These are phyloP conservation scores for Morus bassanus DNA, from an alignment of 2,797 vertebrate genomes.

Conservation along the genomic window DNA sequence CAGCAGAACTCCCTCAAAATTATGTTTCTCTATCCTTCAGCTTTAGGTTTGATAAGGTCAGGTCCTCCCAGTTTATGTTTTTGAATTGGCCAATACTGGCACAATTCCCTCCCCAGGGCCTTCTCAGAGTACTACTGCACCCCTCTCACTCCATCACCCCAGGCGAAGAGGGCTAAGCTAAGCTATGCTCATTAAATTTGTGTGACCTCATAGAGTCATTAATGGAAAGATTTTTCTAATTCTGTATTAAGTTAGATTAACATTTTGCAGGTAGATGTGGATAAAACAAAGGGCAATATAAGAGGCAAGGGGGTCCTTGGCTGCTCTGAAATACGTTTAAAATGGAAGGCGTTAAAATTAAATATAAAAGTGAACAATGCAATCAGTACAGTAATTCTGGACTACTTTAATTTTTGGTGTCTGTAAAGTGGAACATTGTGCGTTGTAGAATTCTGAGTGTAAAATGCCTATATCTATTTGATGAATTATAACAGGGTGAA, in stretches of 20 bases:
- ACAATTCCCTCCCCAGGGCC: not conserved
- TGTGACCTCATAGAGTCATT: not conserved
- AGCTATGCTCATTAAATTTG: not conserved
- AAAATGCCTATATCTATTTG: not conserved
- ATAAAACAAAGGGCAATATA: not conserved
- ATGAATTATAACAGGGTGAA: not conserved
- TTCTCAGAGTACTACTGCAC: not conserved
- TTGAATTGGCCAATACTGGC: not conserved
- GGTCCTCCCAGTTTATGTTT: not conserved
- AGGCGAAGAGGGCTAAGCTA: not conserved
- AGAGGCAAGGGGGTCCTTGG: not conserved
- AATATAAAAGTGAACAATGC: not conserved
- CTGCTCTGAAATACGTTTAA: not conserved
- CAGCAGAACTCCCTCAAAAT: not conserved
- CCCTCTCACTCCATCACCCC: not conserved
- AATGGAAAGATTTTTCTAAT: not conserved
- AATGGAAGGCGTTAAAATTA: not conserved
- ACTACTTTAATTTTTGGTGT: not conserved
- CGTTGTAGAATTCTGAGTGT: not conserved
- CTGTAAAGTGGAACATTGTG: not conserved
- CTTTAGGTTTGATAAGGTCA: not conserved
- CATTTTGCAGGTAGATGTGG: not conserved
- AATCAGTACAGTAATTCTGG: not conserved
- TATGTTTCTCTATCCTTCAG: not conserved
- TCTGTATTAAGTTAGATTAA: not conserved